phyloP scores from a whole-genome alignment of 1,140 invertebrate species.

The Fopius arisanus region DNA sequence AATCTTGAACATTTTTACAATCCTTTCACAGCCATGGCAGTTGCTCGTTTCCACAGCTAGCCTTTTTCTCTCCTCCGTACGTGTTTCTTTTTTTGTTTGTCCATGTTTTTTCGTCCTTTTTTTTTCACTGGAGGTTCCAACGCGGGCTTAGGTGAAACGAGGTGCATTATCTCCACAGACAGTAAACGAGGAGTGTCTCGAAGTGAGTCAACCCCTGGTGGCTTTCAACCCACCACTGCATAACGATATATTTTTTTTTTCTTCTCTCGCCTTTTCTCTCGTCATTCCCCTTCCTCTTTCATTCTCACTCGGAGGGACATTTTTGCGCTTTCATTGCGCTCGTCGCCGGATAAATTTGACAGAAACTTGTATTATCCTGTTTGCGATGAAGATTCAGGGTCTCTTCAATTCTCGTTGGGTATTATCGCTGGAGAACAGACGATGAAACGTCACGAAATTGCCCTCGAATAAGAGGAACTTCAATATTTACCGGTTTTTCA shows the following conservation, averaged over 20 bases:
- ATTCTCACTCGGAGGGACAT: not conserved
- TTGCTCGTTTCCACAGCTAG: constrained; percentile 20
- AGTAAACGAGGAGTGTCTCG: constrained; percentile 23
- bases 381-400: not conserved
- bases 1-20: constrained; percentile 17
- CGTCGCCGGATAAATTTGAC: not conserved
- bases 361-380: not conserved
- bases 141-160: constrained; percentile 28
- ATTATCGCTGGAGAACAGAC: not conserved
- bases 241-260: constrained; percentile 39
- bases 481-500: constrained; percentile 18
- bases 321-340: not conserved
- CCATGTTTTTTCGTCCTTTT: not conserved
- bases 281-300: not conserved
- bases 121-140: not conserved
- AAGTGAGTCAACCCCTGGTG: constrained; percentile 8
- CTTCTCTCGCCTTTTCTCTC: not conserved
- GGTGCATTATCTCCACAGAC: constrained; percentile 26
- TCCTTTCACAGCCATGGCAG: not conserved
- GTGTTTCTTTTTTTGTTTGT: constrained; percentile 5
- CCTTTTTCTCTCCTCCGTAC: not conserved
- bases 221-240: constrained; percentile 1
- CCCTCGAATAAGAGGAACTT: not conserved
- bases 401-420: not conserved
- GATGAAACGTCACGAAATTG: not conserved